Percentiles rank a stretch among this genome's conserved stretches.
Conservation (phyloP, 1,140 invertebrate genomes). For the Trissolcus basalis region DNA sequence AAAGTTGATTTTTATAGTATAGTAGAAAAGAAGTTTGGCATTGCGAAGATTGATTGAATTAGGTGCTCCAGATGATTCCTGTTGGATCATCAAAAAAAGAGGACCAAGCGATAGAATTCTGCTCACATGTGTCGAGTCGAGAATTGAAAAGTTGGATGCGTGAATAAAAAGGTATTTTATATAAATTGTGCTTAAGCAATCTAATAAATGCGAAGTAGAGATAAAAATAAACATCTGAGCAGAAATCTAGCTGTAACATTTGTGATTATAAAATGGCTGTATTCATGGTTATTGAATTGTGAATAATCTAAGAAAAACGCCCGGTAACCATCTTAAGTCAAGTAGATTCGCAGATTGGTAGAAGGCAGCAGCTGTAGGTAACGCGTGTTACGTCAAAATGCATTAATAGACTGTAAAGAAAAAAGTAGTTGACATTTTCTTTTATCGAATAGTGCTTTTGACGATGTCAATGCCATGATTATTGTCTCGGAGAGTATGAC, state of each 20-base stretch:
- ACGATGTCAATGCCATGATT: conserved; percentile 16
- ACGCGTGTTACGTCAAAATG: conserved; percentile 70
- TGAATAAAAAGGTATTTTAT: neutral
- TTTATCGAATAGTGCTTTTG: conserved; percentile 45
- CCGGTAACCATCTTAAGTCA: conserved; percentile 38
- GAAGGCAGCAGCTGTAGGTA: conserved; percentile 70
- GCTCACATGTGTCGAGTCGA: conserved; percentile 12
- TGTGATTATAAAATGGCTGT: too few relatives aligned
- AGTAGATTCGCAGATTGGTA: conserved; percentile 67
- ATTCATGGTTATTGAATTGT: too few relatives aligned
- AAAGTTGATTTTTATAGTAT: conserved; percentile 19
- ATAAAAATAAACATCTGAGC: conserved; percentile 16
- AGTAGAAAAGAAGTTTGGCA: conserved; percentile 20
- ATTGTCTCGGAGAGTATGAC: too few relatives aligned
- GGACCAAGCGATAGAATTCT: conserved; percentile 42
- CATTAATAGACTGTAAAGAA: conserved; percentile 69
- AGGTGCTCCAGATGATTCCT: conserved; percentile 54
- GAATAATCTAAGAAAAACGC: conserved; percentile 16
- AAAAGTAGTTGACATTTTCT: conserved; percentile 64
- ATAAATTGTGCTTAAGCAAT: too few relatives aligned
- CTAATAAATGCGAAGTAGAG: neutral
- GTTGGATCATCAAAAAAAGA: conserved; percentile 24
- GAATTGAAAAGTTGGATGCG: neutral
- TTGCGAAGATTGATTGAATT: conserved; percentile 37
- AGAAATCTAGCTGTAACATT: conserved; percentile 27